Percentiles rank a stretch among this genome's conserved stretches.
phyloP scores from a whole-genome alignment of 2,113 vertebrate species.

The Dipodomys spectabilis region DNA sequence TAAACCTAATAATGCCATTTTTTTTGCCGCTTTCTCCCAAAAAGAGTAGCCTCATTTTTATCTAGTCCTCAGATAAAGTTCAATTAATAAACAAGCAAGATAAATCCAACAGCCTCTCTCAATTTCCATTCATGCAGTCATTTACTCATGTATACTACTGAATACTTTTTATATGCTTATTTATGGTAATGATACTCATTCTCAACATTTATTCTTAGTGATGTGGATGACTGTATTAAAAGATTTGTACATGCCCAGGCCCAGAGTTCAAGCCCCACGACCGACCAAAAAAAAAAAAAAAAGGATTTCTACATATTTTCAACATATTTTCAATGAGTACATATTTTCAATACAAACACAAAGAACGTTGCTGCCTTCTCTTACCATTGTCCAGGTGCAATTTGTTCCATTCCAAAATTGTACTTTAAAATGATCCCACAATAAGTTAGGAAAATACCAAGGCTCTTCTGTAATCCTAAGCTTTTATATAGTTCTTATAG shows the following conservation, averaged over 20 bases:
- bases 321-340: not conserved
- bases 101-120: not conserved
- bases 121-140: not conserved
- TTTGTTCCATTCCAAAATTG: constrained; percentile 4
- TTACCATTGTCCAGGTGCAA: not conserved
- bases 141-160: not conserved
- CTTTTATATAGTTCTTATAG: not conserved
- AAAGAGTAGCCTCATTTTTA: constrained; percentile 11
- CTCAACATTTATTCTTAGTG: constrained; percentile 23
- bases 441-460: not conserved
- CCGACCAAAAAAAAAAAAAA: no score
- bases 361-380: constrained; percentile 5
- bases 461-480: not conserved
- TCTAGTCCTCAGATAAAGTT: not conserved
- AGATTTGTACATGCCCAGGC: not conserved
- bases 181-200: constrained; percentile 12
- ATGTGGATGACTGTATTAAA: not conserved
- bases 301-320: not conserved
- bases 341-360: not conserved
- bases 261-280: no score
- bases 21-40: not conserved
- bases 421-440: not conserved
- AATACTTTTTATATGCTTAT: not conserved
- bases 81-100: constrained; percentile 38
- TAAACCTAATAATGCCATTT: not conserved